Evolutionary conservation across 1,140 invertebrate species (phyloP).

Genomic region (Chrysomallon squamiferum): DNA sequence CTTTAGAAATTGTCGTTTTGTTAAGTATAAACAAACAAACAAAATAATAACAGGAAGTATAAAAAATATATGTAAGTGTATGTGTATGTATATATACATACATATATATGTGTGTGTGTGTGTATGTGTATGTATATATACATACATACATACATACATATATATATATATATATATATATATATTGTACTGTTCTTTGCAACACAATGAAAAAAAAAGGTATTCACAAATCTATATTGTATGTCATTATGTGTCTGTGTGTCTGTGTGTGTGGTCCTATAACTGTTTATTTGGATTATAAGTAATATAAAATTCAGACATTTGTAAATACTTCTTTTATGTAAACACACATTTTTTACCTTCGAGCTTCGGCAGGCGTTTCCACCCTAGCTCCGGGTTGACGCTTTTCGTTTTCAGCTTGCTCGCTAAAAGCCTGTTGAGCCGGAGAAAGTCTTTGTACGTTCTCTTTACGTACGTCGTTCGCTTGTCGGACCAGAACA

Average conservation of each 20-base stretch:
- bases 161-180: not conserved
- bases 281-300: no score
- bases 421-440: not conserved
- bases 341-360: not conserved
- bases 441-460: slow-evolving; percentile 15
- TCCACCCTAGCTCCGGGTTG: not conserved
- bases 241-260: not conserved
- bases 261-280: not conserved
- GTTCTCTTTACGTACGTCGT: slow-evolving; percentile 16
- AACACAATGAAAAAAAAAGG: no score
- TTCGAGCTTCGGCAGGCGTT: slow-evolving; percentile 10
- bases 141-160: not conserved
- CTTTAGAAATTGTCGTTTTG: no score
- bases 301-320: no score
- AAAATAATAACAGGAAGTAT: no score
- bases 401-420: not conserved
- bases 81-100: not conserved
- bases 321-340: no score
- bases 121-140: not conserved
- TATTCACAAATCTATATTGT: not conserved
- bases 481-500: slow-evolving; percentile 17
- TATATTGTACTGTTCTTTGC: no score
- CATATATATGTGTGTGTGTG: not conserved
- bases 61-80: not conserved
- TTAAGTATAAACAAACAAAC: no score